Percentiles rank a stretch among this genome's conserved stretches.
Evolutionary conservation across 2,888 invertebrate species (phyloP).

Genomic region (Luperina nickerlii): DNA sequence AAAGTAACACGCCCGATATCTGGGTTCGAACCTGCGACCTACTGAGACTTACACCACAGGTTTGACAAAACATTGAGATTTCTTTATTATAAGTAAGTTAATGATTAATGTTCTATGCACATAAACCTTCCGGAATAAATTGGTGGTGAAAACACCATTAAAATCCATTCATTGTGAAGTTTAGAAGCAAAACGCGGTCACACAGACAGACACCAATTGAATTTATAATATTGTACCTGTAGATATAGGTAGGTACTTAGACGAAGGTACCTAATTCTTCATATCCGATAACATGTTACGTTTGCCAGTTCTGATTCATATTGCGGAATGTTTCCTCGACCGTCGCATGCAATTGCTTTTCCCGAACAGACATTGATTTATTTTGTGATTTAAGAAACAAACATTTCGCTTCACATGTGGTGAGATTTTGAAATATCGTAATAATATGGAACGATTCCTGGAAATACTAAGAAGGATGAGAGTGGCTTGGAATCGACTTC

Average conservation of each 20-base stretch:
- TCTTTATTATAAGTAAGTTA: neutral
- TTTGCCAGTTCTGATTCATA: constrained; percentile 48
- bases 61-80: neutral
- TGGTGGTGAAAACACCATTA: neutral
- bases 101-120: neutral
- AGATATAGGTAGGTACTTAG: neutral
- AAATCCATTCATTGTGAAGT: neutral
- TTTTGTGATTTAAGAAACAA: constrained; percentile 50
- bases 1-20: neutral
- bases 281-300: constrained; percentile 33
- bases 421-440: constrained; percentile 26
- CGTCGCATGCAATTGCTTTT: constrained; percentile 37
- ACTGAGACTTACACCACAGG: neutral
- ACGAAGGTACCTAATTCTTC: constrained; percentile 8
- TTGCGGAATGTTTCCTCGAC: constrained; percentile 44
- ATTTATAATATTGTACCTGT: too few relatives aligned
- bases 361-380: constrained; percentile 47
- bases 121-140: neutral
- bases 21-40: neutral
- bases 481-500: neutral
- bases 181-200: neutral
- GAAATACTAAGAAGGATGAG: neutral
- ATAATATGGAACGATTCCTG: neutral
- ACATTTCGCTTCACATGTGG: constrained; percentile 27
- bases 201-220: neutral